phyloP scores from a whole-genome alignment of 1,140 invertebrate species.

The Drosophila ambigua region DNA sequence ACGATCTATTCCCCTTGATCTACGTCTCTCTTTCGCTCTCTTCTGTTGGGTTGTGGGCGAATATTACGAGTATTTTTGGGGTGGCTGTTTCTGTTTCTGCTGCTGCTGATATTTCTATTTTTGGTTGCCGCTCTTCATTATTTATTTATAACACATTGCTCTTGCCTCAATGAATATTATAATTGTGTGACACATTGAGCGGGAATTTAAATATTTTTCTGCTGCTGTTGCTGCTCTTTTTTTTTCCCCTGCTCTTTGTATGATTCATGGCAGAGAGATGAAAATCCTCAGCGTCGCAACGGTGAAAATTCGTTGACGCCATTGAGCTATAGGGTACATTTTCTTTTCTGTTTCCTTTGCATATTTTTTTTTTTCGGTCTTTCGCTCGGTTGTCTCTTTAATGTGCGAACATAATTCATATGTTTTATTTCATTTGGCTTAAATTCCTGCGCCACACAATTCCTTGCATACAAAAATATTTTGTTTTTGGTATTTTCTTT shows the following conservation, averaged over 20 bases:
- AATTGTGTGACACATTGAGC: constrained; percentile 61
- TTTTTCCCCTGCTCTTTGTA: not conserved
- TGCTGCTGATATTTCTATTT: constrained; percentile 32
- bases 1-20: constrained; percentile 5
- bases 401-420: constrained; percentile 72
- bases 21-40: not conserved
- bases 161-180: constrained; percentile 49
- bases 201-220: constrained; percentile 39
- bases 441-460: constrained; percentile 30
- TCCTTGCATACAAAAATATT: constrained; percentile 52
- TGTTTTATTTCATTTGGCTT: constrained; percentile 74
- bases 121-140: constrained; percentile 5
- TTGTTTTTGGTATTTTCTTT: not conserved
- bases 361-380: not conserved
- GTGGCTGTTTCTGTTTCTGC: not conserved
- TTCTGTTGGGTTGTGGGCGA: not conserved
- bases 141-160: constrained; percentile 60
- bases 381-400: constrained; percentile 41
- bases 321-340: constrained; percentile 14
- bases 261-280: constrained; percentile 53
- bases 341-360: constrained; percentile 8
- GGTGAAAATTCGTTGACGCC: constrained; percentile 39
- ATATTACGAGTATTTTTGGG: too few relatives aligned
- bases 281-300: constrained; percentile 31
- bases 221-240: constrained; percentile 1